Percentiles rank a stretch among this genome's conserved stretches.
phyloP scores from a whole-genome alignment of 2,113 vertebrate genomes.

The Spea multiplicata region DNA sequence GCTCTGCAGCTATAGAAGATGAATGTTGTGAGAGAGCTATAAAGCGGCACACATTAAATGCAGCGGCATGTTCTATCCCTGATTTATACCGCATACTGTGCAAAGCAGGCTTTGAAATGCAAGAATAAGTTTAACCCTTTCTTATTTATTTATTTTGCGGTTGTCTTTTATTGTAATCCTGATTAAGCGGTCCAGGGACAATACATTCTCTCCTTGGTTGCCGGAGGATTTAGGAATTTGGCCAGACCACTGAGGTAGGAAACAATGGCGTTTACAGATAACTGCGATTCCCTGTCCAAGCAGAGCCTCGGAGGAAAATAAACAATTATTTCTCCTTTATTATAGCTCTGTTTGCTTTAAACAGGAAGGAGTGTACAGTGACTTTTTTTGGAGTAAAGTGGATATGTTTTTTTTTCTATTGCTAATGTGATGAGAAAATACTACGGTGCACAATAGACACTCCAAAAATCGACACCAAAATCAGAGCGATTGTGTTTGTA shows the following conservation, averaged over 20 bases:
- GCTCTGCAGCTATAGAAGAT: slow-evolving; percentile 76
- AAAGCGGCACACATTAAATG: slow-evolving; percentile 72
- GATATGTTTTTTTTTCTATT: no score
- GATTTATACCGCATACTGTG: slow-evolving; percentile 76
- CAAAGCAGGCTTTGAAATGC: slow-evolving; percentile 60
- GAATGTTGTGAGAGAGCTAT: slow-evolving; percentile 76
- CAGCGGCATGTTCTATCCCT: slow-evolving; percentile 72
- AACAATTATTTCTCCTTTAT: slow-evolving; percentile 10
- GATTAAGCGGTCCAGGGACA: slow-evolving; percentile 58
- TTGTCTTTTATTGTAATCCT: slow-evolving; percentile 62
- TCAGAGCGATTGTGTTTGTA: no score
- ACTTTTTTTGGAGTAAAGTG: no score
- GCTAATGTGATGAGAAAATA: no score
- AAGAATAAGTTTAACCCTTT: slow-evolving; percentile 49
- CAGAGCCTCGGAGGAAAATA: slow-evolving; percentile 10
- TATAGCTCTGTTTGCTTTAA: background rate
- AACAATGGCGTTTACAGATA: slow-evolving; percentile 54
- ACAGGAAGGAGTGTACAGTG: background rate
- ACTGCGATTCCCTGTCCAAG: slow-evolving; percentile 18
- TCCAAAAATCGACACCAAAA: no score
- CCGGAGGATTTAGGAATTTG: slow-evolving; percentile 41
- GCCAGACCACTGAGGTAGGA: slow-evolving; percentile 19
- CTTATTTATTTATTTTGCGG: slow-evolving; percentile 52
- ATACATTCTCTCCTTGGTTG: slow-evolving; percentile 44
- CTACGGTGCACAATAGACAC: no score